These are phyloP conservation scores for Halotydeus destructor DNA, from an alignment of 1,140 invertebrate genomes.

Conservation along the genomic window DNA sequence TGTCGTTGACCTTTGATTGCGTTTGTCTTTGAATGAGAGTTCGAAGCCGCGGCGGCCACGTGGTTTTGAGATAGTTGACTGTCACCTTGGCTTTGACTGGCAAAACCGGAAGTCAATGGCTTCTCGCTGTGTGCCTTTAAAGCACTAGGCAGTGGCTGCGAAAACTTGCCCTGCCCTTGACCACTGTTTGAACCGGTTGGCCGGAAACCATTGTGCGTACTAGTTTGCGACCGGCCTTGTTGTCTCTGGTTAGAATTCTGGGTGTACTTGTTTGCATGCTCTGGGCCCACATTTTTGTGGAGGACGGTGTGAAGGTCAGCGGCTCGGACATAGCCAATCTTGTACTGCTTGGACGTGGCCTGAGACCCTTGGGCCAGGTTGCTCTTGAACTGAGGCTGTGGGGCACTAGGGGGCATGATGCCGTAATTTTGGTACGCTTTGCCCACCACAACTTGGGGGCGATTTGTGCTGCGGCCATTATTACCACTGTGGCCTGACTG, in stretches of 20 bases:
- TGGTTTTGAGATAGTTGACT: slow-evolving; percentile 1
- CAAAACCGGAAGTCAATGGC: too few species aligned
- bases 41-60: slow-evolving; percentile 4
- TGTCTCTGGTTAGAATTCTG: too few species aligned
- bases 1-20: background rate
- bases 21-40: background rate
- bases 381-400: background rate
- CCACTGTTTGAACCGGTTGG: background rate
- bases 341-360: slow-evolving; percentile 2
- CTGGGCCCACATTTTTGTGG: background rate
- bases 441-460: background rate
- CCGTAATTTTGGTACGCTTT: background rate
- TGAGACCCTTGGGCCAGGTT: too few species aligned
- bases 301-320: slow-evolving; percentile 6
- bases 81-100: background rate
- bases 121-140: background rate
- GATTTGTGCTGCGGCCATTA: background rate
- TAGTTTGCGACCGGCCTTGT: background rate
- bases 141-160: background rate
- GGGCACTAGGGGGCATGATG: background rate
- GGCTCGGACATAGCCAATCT: slow-evolving; percentile 5
- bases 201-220: background rate
- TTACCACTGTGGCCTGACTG: background rate
- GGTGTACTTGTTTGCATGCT: background rate
- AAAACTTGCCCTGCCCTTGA: background rate